Base-by-base conservation (phyloP, 2,888 invertebrate genomes). In the Hypena proboscidalis region DNA sequence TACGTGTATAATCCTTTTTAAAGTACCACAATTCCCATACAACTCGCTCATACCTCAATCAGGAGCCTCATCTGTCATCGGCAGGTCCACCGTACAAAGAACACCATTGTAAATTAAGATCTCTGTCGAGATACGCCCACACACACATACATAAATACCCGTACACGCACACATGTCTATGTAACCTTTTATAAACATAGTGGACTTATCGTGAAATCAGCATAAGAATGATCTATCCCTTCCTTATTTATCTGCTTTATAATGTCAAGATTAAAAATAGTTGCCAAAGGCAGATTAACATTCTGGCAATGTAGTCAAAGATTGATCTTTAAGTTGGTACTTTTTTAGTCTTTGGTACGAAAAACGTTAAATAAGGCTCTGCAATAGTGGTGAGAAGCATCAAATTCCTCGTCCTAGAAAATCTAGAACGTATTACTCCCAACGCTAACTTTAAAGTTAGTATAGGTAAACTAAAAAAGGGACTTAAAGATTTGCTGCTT, bases 61-160 rank as follows among this genome's bases (percentile, higher is more conserved):
- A 41, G 15, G 9, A 42, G 15, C 23, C 41, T 29, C 59, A 63
- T 50, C 58, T 55, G 59, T 59, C 56, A 56, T 48, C 59, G 46
- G 30, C 38, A 44, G 41, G 29, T 37, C 36, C 39, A 50, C 38
- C 15, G 25, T 58, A 52, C 26, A 51, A 56, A 50, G 43, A 40
- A 45, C 31, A 46, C 46, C 40, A 57, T 54, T 48, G 60, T 56
- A 59, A 62, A 64, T 62, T 62, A 59, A 62, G 60, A 62, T 64
- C 35, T 22, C 31, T 37, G 47, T 44, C 39, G 19, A 26, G 64
- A 63, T 64, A 64, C 50, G 50, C 60, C 50, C 38, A 63, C 54
- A 38, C 25, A 49, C 30, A 43, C 14, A 27, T 11, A 25, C 14
- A 23, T 21, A 25, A 31, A 27, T 11, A 17, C 36, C 30, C 55